These are phyloP conservation scores for Myotis planiceps DNA, from an alignment of 2,797 vertebrate species.

Conservation along the genomic window DNA sequence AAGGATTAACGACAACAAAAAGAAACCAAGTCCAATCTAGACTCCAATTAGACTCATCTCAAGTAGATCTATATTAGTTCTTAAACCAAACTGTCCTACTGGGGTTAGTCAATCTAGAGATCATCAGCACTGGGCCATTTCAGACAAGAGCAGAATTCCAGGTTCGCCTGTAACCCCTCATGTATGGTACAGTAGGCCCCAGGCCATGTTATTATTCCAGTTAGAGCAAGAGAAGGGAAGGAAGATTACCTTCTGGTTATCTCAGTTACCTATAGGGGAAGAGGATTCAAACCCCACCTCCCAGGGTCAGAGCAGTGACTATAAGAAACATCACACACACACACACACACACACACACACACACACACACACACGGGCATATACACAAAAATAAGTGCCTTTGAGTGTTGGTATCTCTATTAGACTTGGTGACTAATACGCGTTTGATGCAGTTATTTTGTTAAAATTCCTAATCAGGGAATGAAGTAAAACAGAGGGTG, in stretches of 20 bases:
- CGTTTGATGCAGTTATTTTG: background rate
- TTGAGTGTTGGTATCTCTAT: background rate
- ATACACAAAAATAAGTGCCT: background rate
- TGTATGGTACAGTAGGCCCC: background rate
- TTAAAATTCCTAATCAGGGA: background rate
- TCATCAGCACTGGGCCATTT: background rate
- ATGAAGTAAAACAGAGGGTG: background rate
- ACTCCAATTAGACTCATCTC: background rate
- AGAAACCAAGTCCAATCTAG: background rate
- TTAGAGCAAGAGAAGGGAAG: background rate
- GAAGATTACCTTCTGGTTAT: background rate
- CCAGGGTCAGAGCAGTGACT: background rate
- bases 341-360: background rate
- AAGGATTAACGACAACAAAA: background rate
- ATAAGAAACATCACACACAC: background rate
- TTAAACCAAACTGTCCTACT: background rate
- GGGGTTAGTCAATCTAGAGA: background rate
- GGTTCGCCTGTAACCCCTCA: background rate
- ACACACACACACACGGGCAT: rapidly evolving
- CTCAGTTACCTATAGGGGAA: background rate
- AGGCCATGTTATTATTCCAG: background rate
- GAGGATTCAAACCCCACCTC: background rate
- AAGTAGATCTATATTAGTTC: background rate
- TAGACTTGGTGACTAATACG: background rate
- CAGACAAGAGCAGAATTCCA: background rate